A percentile compares a stretch with the other conserved stretches of the same genome.
phyloP scores from a whole-genome alignment of 2,888 invertebrate species.

The Gnatocerus cornutus region DNA sequence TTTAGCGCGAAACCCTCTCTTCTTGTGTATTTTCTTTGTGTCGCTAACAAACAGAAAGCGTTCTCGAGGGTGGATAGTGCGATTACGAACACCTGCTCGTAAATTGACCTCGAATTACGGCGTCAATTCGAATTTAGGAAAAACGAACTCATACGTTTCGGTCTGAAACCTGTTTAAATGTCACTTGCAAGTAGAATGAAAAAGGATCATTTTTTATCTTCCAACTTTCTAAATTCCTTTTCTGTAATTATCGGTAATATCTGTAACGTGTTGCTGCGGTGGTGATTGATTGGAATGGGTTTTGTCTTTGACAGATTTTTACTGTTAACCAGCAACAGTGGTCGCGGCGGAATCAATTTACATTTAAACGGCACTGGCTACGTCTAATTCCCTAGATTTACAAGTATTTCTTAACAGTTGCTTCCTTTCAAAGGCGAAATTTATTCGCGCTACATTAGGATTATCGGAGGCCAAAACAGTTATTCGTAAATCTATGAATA shows the following conservation, averaged over 20 bases:
- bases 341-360: conserved; percentile 3
- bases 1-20: conserved; percentile 15
- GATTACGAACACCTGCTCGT: conserved; percentile 36
- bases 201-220: conserved; percentile 27
- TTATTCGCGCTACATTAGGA: background rate
- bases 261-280: conserved; percentile 6
- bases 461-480: too few species aligned
- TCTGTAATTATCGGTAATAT: conserved; percentile 22
- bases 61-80: conserved; percentile 30
- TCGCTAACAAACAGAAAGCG: conserved; percentile 22
- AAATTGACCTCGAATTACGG: conserved; percentile 26
- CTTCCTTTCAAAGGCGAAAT: background rate
- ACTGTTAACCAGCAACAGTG: conserved; percentile 14
- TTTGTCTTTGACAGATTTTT: conserved; percentile 18
- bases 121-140: conserved; percentile 13
- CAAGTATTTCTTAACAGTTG: background rate
- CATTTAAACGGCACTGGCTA: background rate
- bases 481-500: too few species aligned
- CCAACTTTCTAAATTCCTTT: conserved; percentile 30
- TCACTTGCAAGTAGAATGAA: conserved; percentile 22
- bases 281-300: conserved; percentile 31
- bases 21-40: conserved; percentile 37
- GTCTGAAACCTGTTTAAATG: conserved; percentile 25
- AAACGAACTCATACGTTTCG: conserved; percentile 12
- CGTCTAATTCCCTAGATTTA: background rate